A percentile compares a stretch with the other conserved stretches of the same genome.
Conservation (phyloP, 2,797 vertebrate species). For the Sternotherus odoratus region DNA sequence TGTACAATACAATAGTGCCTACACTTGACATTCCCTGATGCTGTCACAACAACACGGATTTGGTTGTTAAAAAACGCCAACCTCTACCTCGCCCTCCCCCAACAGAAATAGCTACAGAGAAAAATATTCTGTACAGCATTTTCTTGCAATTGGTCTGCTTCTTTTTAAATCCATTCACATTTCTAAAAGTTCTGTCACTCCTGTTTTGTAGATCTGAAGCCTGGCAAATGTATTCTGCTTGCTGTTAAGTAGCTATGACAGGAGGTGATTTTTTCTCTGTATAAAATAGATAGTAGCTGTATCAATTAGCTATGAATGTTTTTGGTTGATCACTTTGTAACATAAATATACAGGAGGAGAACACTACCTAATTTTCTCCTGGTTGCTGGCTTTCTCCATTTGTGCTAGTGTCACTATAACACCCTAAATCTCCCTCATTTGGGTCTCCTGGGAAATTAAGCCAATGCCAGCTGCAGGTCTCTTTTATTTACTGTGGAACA, state of each 20-base stretch:
- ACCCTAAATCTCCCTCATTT: neutral
- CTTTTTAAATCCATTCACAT: neutral
- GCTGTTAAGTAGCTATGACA: neutral
- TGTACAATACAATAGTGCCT: neutral
- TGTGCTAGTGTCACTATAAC: neutral
- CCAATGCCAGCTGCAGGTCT: neutral
- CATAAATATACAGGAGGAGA: neutral
- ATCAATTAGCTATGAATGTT: neutral
- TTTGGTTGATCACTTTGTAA: neutral
- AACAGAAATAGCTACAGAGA: neutral
- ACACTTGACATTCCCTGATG: neutral
- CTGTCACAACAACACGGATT: neutral
- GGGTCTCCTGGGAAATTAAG: neutral
- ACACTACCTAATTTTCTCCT: neutral
- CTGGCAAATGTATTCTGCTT: neutral
- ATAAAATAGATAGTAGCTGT: neutral
- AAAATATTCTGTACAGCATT: fast-evolving
- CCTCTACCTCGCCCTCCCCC: neutral
- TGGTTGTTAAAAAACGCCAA: neutral
- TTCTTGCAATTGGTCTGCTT: neutral
- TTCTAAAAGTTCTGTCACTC: neutral
- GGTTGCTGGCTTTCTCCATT: neutral
- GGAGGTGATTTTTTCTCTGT: neutral
- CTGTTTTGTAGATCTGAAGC: neutral
- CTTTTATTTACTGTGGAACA: neutral